phyloP scores from a whole-genome alignment of 2,113 vertebrate genomes.

The Myiopsitta monachus region DNA sequence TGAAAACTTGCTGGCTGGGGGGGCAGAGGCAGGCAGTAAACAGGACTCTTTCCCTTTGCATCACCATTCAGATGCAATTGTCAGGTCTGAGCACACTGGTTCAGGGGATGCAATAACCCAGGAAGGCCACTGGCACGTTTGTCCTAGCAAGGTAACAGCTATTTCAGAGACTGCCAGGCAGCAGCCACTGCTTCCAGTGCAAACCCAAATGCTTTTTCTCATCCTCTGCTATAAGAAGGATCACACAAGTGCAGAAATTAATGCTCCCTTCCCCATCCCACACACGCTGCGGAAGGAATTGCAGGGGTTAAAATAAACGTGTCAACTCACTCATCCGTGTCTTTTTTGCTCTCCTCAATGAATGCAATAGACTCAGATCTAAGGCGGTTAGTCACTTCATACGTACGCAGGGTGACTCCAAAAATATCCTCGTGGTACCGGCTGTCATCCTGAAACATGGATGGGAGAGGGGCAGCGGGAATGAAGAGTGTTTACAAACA shows the following conservation, averaged over 20 bases:
- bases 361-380: slow-evolving; percentile 97
- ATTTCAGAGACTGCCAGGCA: background rate
- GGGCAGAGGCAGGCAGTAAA: background rate
- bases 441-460: slow-evolving; percentile 86
- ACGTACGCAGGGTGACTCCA: slow-evolving; percentile 94
- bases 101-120: accelerated
- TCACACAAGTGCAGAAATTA: background rate
- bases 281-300: background rate
- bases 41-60: background rate
- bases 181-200: background rate
- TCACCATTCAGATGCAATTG: background rate
- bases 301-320: background rate
- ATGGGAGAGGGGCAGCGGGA: background rate
- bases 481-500: background rate
- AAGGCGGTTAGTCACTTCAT: slow-evolving; percentile 97
- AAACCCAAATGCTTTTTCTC: background rate
- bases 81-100: background rate
- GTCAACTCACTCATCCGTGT: slow-evolving; percentile 90
- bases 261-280: background rate
- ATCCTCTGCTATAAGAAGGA: background rate
- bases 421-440: slow-evolving; percentile 99
- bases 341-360: slow-evolving; percentile 98
- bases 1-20: background rate
- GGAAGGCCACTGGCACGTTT: background rate
- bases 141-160: background rate